Conservation (phyloP, 2,113 vertebrate species). For the Hyaena hyaena region DNA sequence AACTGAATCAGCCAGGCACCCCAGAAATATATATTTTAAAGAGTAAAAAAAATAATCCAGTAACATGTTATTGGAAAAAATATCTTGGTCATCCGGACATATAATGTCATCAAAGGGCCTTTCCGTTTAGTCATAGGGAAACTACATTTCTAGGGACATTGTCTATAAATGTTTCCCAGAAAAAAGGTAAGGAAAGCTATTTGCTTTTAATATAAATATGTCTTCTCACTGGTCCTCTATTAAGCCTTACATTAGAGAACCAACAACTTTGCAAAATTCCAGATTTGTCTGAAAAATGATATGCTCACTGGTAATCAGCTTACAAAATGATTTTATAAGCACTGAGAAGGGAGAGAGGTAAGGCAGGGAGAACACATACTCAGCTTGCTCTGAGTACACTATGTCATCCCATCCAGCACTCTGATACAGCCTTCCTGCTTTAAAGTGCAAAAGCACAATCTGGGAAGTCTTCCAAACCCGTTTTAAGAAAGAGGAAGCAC, state of each 20-base stretch:
- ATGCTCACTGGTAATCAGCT: slow-evolving; percentile 31
- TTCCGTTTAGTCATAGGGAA: slow-evolving; percentile 43
- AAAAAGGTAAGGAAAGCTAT: slow-evolving; percentile 48
- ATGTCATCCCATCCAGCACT: neutral
- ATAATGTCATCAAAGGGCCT: neutral
- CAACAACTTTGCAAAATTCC: slow-evolving; percentile 51
- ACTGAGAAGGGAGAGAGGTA: neutral
- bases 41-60: neutral
- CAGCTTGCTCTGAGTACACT: neutral
- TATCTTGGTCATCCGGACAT: neutral
- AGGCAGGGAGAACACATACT: neutral
- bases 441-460: neutral
- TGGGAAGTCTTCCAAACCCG: neutral
- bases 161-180: slow-evolving; percentile 47
- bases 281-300: slow-evolving; percentile 62
- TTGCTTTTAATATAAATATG: slow-evolving; percentile 44
- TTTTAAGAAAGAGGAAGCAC: neutral
- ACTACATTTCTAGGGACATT: slow-evolving; percentile 19
- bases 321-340: slow-evolving; percentile 40
- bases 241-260: slow-evolving; percentile 51
- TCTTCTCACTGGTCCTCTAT: neutral
- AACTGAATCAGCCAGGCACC: too few species aligned
- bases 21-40: neutral
- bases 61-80: slow-evolving; percentile 51
- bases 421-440: neutral